Percentiles rank a stretch among this genome's conserved stretches.
Evolutionary conservation across 37 sponge, comb jelly and placozoan species (phyloP).

Genomic region (Halisarca cf. caerulea): DNA sequence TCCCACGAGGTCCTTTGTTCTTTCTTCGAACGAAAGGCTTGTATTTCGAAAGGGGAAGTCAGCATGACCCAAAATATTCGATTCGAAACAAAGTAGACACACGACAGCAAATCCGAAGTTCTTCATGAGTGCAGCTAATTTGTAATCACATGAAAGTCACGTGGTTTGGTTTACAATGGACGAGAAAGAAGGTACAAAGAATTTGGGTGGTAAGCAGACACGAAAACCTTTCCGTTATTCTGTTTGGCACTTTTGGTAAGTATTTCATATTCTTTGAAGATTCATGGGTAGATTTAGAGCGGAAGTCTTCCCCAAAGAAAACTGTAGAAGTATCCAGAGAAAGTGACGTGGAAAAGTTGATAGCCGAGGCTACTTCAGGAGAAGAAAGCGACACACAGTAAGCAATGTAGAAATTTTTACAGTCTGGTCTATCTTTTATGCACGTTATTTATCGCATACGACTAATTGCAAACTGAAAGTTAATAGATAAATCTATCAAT

Average conservation of each 20-base stretch:
- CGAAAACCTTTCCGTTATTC: too few species aligned
- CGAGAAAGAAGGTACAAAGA: too few species aligned
- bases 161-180: too few species aligned
- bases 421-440: not conserved
- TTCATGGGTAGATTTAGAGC: not conserved
- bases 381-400: constrained; percentile 18
- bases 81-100: too few species aligned
- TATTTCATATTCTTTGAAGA: not conserved
- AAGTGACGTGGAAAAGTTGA: not conserved
- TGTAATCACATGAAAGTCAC: too few species aligned
- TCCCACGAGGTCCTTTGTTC: constrained; percentile 49
- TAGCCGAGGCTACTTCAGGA: constrained; percentile 9
- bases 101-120: too few species aligned
- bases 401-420: not conserved
- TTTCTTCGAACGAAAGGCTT: constrained; percentile 28
- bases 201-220: too few species aligned
- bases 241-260: too few species aligned
- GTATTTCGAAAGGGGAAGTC: constrained; percentile 49
- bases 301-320: not conserved
- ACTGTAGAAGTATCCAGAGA: not conserved
- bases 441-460: not conserved
- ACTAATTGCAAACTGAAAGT: too few species aligned
- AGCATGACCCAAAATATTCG: not conserved
- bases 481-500: too few species aligned
- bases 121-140: too few species aligned